phyloP scores from a whole-genome alignment of 2,113 vertebrate species.

The Collichthys lucidus region DNA sequence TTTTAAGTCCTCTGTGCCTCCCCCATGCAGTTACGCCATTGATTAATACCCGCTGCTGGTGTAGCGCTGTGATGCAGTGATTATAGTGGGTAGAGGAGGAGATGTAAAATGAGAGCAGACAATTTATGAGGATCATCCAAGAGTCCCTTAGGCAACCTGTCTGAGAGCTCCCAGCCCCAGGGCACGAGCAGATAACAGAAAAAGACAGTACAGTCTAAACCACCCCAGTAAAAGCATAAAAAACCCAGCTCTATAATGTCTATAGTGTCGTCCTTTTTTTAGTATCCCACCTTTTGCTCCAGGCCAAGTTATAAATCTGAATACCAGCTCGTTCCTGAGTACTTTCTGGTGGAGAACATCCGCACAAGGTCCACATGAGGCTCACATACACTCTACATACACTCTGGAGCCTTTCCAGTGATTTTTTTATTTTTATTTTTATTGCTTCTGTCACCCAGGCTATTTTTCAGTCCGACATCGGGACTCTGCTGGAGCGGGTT shows the following conservation, averaged over 20 bases:
- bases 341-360: background rate
- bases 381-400: background rate
- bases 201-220: constrained; percentile 14
- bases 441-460: constrained; percentile 81
- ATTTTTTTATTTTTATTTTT: background rate
- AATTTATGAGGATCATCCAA: constrained; percentile 57
- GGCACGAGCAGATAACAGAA: constrained; percentile 39
- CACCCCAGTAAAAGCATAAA: constrained; percentile 12
- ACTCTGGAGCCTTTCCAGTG: background rate
- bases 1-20: constrained; percentile 16
- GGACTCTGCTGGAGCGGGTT: constrained; percentile 91
- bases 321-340: background rate
- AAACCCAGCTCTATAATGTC: background rate
- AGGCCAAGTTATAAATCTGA: constrained; percentile 8
- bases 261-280: background rate
- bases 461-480: constrained; percentile 88
- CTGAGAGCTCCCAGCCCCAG: constrained; percentile 18
- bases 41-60: constrained; percentile 34
- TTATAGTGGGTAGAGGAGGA: constrained; percentile 34
- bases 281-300: background rate
- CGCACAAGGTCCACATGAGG: background rate
- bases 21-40: constrained; percentile 6
- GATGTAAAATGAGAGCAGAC: constrained; percentile 42
- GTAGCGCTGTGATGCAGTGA: constrained; percentile 24
- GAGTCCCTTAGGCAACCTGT: constrained; percentile 48